phyloP scores from a whole-genome alignment of 2,888 invertebrate species.

The Cosmopolites sordidus region DNA sequence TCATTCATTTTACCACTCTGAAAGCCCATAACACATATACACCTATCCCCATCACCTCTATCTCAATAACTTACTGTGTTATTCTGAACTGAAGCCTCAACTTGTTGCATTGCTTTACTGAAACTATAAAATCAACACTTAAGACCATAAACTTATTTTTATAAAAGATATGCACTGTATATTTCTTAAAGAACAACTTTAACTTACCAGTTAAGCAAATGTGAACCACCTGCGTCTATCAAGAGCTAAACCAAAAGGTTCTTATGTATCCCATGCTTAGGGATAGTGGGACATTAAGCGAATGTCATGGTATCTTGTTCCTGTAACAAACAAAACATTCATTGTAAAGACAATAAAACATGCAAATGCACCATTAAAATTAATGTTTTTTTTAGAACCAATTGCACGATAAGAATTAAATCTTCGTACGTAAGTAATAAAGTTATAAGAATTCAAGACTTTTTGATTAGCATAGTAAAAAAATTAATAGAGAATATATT shows the following conservation, averaged over 20 bases:
- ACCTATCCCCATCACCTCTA: background rate
- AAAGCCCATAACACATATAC: background rate
- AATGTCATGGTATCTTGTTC: conserved; percentile 35
- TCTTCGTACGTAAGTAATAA: too few relatives aligned
- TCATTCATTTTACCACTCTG: conserved; percentile 31
- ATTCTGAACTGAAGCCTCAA: conserved; percentile 55
- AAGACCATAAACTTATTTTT: conserved; percentile 23
- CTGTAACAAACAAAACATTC: conserved; percentile 32
- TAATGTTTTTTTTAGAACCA: background rate
- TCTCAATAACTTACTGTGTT: conserved; percentile 50
- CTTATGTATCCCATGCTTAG: conserved; percentile 43
- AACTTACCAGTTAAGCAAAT: conserved; percentile 21
- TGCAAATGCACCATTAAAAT: background rate
- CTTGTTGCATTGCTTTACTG: conserved; percentile 56
- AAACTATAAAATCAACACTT: conserved; percentile 29
- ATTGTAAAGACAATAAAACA: background rate
- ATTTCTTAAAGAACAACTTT: too few relatives aligned
- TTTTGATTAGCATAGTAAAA: too few relatives aligned
- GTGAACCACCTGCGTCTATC: conserved; percentile 41
- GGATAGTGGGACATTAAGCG: conserved; percentile 34
- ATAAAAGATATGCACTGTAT: too few relatives aligned
- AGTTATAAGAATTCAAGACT: too few relatives aligned
- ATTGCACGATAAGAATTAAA: background rate
- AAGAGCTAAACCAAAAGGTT: conserved; percentile 45
- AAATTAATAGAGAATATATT: too few relatives aligned